Base-by-base conservation (phyloP, 2,888 invertebrate species). In the Sturmia bella region DNA sequence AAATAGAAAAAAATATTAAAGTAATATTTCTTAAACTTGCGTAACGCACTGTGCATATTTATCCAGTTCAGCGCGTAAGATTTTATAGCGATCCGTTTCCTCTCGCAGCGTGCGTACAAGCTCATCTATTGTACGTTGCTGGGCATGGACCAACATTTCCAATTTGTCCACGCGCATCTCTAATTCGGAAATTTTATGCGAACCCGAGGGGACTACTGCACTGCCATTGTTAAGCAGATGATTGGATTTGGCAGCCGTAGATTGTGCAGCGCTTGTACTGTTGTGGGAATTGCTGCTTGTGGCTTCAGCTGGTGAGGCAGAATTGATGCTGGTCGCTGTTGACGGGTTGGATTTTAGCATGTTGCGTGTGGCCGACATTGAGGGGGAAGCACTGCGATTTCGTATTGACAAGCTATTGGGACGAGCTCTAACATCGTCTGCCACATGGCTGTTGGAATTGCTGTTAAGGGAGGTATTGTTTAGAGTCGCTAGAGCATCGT, bases 31-130 rank as follows among this genome's bases (percentile, higher is more conserved):
- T 90, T 93, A 95, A 90, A 95, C 95, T 90, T 94, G 94, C 87
- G 94, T 94, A 87, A 94, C 94, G 87, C 94, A 94, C 85, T 94
- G 94, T 84, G 94, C 93, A 80, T 95, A 92, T 89, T 94, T 95
- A 85, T 95, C 94, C 73, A 95, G 89, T 89, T 95, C 94, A 52
- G 92, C 91, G 85, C 95, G 94, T 83, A 95, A 88, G 77, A 93
- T 90, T 85, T 92, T 92, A 45, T 95, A 92, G 88, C 93, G 93
- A 82, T 94, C 94, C 1, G 92, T 91, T 89, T 95, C 95, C 61
- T 92, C 91, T 61, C 93, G 92, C 68, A 95, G 89, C 86, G 93
- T 93, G 43, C 91, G 91, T 79, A 92, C 91, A 84, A 95, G 90
- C 59, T 95, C 94, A 76, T 94, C 94, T 75, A 95, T 93, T 83